Base-by-base conservation (phyloP, 2,888 invertebrate species). In the Ernsta delagoae region DNA sequence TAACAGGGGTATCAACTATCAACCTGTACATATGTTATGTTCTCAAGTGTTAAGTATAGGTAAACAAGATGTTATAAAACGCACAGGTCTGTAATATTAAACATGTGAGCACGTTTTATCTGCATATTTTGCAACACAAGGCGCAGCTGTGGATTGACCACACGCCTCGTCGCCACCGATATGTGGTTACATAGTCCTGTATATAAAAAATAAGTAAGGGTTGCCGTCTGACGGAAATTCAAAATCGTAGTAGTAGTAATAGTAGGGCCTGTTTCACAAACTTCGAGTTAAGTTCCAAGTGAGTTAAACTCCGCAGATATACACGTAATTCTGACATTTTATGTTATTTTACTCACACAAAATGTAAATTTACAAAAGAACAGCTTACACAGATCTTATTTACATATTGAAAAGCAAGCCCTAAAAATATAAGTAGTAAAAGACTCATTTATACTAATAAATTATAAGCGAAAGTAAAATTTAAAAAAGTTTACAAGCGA, bases 81-180 rank as follows among this genome's bases (percentile, higher is more conserved):
- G 70, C 70, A 71, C 63, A 70, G 65, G 63, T 68, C 45, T 67
- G 70, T 73, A 73, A 74, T 70, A 71, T 70, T 71, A 75, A 74
- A 76, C 75, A 75, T 70, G n/a, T 31, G 41, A 39, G 72, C 77
- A 76, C 77, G 78, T 79, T 82, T 82, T 80, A 80, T 82, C 78
- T 82, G 80, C 77, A 62, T 70, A 70, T 71, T 81, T 81, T 77
- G 82, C 79, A 78, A 83, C 77, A 81, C 77, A 81, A 77, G 76
- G 79, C 81, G 75, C 87, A 86, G 85, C 84, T 86, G 87, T 80
- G 79, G 81, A 81, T 76, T 85, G 84, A 84, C 85, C 86, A 83
- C 86, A 88, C 85, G 81, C 79, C 78, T 79, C 75, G 80, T 76
- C 74, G 77, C 70, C 72, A 72, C 71, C 80, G 78, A 83, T 81